Evolutionary conservation across 2,888 invertebrate species (phyloP), one percentile per base, ranked within the genome.

Genomic region (Vanessa cardui): DNA sequence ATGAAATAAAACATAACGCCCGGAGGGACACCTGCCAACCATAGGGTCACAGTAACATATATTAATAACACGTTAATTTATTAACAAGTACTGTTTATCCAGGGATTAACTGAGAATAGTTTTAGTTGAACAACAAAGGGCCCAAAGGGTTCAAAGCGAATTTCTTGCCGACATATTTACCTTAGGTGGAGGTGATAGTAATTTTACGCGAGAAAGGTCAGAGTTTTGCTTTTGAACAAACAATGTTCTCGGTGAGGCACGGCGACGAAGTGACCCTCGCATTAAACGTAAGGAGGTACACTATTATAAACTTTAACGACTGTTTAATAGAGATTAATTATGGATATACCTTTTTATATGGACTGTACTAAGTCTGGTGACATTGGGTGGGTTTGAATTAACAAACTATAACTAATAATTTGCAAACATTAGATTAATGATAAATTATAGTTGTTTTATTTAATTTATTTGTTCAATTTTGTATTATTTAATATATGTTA

Each of bases 111-210:
- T 87, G 90, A 85, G 90, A 92, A 92, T 92, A 92, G 92, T 92
- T 92, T 91, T 89, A 91, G 92, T 91, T 89, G 88, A 86, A 92
- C 90, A 92, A 92, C 92, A 92, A 92, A 92, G 92, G 91, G 82
- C 85, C 80, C 82, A 83, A 87, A 90, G 92, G 92, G 92, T 92
- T 92, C 92, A 92, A 92, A 92, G 92, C 89, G 88, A 91, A 90
- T 91, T 91, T 92, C 92, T 92, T 92, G 91, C 85, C 90, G 88
- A 91, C 92, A 92, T 92, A 92, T 92, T 92, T 92, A 92, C 92
- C 88, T 90, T 87, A 88, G 89, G 90, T 88, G 85, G 83, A 89
- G 90, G 88, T 91, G 92, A 92, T 92, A 90, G 90, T 88, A 92
- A 92, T 91, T 92, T 92, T 91, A 90, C 90, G 90, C 89, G 87